Conservation (phyloP, 2,113 vertebrate species). For the Bettongia penicillata region DNA sequence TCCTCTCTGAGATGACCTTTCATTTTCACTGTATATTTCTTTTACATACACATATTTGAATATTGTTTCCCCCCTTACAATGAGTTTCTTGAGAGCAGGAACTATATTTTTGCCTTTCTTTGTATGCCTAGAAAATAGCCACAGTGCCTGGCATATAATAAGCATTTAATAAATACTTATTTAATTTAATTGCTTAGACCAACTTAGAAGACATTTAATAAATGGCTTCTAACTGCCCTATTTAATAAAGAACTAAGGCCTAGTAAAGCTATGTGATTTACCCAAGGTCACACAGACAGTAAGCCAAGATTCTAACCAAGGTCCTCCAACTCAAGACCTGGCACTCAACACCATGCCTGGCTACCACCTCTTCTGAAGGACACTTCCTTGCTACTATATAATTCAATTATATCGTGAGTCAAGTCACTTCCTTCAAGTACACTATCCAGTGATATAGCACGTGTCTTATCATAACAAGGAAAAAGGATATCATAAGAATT, state of each 20-base stretch:
- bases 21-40: background rate
- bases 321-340: background rate
- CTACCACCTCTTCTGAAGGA: background rate
- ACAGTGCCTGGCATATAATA: background rate
- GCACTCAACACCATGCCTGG: background rate
- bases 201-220: background rate
- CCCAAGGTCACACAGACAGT: background rate
- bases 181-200: background rate
- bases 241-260: background rate
- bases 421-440: background rate
- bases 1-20: background rate
- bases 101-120: background rate
- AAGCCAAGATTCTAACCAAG: background rate
- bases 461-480: background rate
- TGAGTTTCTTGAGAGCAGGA: background rate
- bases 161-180: background rate
- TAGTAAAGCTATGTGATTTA: background rate
- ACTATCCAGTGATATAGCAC: background rate
- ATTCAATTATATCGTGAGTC: background rate
- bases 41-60: background rate
- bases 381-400: background rate
- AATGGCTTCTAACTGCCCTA: background rate
- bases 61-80: background rate
- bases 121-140: background rate
- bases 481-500: background rate